Evolutionary conservation across 2,888 invertebrate genomes (phyloP).

Genomic region (Leptura quadrifasciata): DNA sequence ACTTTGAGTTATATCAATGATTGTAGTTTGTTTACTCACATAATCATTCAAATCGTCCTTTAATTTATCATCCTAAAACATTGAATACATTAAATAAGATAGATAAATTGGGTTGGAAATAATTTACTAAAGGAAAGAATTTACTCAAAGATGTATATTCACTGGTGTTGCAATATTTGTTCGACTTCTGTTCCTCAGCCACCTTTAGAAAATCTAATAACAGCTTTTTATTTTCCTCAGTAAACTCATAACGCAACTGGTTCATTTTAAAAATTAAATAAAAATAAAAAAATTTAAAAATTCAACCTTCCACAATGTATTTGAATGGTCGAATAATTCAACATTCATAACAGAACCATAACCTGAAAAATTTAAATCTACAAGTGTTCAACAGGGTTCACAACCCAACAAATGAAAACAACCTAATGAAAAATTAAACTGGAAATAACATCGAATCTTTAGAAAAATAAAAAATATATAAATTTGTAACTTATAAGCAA

Average conservation of each 20-base stretch:
- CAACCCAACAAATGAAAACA: too few relatives aligned
- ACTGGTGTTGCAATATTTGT: constrained; percentile 48
- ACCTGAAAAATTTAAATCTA: too few relatives aligned
- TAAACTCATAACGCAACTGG: constrained; percentile 47
- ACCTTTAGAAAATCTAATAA: constrained; percentile 52
- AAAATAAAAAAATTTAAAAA: too few relatives aligned
- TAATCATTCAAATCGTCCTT: constrained; percentile 42
- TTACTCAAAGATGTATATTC: constrained; percentile 48
- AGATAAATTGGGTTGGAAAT: constrained; percentile 14
- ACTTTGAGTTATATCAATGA: constrained; percentile 51
- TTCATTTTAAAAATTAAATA: background rate
- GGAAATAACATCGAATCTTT: too few relatives aligned
- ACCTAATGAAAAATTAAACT: too few relatives aligned
- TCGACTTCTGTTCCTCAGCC: constrained; percentile 49
- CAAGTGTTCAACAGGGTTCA: too few relatives aligned
- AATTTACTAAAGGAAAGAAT: constrained; percentile 53
- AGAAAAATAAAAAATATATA: too few relatives aligned
- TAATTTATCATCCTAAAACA: constrained; percentile 39
- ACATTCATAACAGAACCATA: too few relatives aligned
- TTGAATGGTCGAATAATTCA: too few relatives aligned
- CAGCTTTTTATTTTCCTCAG: constrained; percentile 49
- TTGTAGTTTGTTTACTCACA: constrained; percentile 23
- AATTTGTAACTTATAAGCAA: too few relatives aligned
- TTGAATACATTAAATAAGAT: constrained; percentile 29
- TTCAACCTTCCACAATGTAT: too few relatives aligned